phyloP scores from a whole-genome alignment of 2,888 invertebrate species.

The Caenorhabditis sp. region DNA sequence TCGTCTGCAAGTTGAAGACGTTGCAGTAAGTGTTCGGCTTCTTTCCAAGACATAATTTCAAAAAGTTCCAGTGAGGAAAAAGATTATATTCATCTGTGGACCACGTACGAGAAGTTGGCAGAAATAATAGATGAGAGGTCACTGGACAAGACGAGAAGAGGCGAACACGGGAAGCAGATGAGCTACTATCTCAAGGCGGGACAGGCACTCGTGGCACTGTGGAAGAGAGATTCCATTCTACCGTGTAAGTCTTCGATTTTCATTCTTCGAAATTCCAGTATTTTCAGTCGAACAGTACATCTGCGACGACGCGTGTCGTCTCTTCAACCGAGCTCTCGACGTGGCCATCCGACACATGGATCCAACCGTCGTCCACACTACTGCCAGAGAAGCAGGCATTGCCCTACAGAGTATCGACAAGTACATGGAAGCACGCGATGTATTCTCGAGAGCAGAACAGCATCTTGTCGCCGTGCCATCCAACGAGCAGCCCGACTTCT shows the following conservation, averaged over 20 bases:
- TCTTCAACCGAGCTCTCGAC: conserved; percentile 36
- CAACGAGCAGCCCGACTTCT: conserved; percentile 19
- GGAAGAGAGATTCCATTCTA: conserved; percentile 27
- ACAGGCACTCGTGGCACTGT: conserved; percentile 22
- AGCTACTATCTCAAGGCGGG: conserved; percentile 26
- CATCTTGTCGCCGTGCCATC: conserved; percentile 34
- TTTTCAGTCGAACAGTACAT: conserved; percentile 45
- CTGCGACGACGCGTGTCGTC: conserved; percentile 23
- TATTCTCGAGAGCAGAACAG: conserved; percentile 33
- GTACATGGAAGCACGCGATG: conserved; percentile 35
- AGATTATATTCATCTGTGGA: conserved; percentile 29
- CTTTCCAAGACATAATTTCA: too few species aligned
- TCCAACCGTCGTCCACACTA: conserved; percentile 40
- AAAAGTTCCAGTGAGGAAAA: conserved; percentile 35
- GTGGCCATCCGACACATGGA: conserved; percentile 43
- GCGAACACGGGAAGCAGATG: conserved; percentile 39
- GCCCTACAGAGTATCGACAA: conserved; percentile 36
- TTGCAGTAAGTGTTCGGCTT: conserved; percentile 41
- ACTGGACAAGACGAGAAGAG: conserved; percentile 16
- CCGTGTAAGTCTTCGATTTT: conserved; percentile 44
- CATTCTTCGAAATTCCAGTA: too few species aligned
- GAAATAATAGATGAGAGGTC: conserved; percentile 22
- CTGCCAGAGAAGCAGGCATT: conserved; percentile 39
- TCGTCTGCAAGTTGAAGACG: conserved; percentile 20
- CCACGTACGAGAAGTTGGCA: conserved; percentile 39